These are phyloP conservation scores for Diabrotica balteata DNA, from an alignment of 2,888 invertebrate genomes.

Conservation along the genomic window DNA sequence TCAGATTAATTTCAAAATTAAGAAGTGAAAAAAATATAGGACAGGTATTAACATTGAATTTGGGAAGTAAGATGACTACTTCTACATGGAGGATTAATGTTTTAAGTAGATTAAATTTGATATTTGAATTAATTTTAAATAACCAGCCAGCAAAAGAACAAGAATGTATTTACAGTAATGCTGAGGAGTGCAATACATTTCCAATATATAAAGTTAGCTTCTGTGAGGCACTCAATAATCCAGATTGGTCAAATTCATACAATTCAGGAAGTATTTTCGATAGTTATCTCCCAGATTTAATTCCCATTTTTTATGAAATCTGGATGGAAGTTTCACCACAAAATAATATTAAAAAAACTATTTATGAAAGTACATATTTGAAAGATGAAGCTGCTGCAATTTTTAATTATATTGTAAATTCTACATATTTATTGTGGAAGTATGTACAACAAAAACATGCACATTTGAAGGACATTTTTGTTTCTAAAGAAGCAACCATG, in stretches of 20 bases:
- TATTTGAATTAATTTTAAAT: conserved; percentile 58
- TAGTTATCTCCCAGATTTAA: conserved; percentile 70
- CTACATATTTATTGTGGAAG: conserved; percentile 64
- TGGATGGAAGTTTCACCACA: conserved; percentile 81
- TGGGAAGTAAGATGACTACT: conserved; percentile 76
- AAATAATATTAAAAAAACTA: conserved; percentile 35
- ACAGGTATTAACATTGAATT: conserved; percentile 72
- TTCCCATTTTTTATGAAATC: conserved; percentile 82
- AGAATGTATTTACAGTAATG: conserved; percentile 11
- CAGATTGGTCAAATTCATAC: conserved; percentile 12
- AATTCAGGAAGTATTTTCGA: conserved; percentile 56
- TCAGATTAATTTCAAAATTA: conserved; percentile 84
- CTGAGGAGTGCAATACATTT: conserved; percentile 22
- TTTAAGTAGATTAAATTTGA: conserved; percentile 72
- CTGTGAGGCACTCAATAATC: conserved; percentile 20
- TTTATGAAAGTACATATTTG: conserved; percentile 57
- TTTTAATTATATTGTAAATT: conserved; percentile 69
- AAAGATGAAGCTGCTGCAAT: conserved; percentile 70
- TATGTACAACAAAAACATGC: conserved; percentile 40
- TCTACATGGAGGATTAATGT: conserved; percentile 83
- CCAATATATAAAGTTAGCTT: conserved; percentile 37
- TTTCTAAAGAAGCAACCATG: conserved; percentile 62
- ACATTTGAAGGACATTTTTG: conserved; percentile 56
- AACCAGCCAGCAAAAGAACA: conserved; percentile 11
- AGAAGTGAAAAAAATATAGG: conserved; percentile 70